These are phyloP conservation scores for Heliconius congener DNA, from an alignment of 1,140 invertebrate genomes.

Conservation along the genomic window DNA sequence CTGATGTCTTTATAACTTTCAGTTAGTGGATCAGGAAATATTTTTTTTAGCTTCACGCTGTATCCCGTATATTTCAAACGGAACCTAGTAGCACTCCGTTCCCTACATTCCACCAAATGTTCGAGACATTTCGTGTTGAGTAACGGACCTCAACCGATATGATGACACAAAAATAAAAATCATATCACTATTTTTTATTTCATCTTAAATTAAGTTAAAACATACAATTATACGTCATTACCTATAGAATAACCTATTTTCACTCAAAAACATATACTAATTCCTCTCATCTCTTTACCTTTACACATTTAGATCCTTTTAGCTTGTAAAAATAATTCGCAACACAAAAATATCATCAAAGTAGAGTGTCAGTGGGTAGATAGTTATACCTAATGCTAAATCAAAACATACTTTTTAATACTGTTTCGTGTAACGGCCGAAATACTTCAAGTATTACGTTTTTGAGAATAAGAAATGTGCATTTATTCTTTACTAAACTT, in stretches of 20 bases:
- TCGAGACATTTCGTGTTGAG: too few species aligned
- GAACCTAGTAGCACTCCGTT: too few species aligned
- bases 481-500: not conserved
- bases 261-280: not conserved
- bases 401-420: slow-evolving; percentile 22
- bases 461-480: slow-evolving; percentile 1
- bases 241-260: too few species aligned
- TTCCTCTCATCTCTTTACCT: not conserved
- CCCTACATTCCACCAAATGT: too few species aligned
- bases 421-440: slow-evolving; percentile 13
- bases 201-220: not conserved
- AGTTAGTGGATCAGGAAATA: too few species aligned
- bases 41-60: too few species aligned
- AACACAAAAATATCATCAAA: slow-evolving; percentile 21
- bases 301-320: slow-evolving; percentile 6
- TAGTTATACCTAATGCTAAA: slow-evolving; percentile 22
- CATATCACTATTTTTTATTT: not conserved
- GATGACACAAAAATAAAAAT: not conserved
- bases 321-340: slow-evolving; percentile 16
- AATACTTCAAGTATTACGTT: slow-evolving; percentile 14
- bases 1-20: not conserved
- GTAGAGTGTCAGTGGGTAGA: slow-evolving; percentile 24
- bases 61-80: too few species aligned
- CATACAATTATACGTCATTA: too few species aligned
- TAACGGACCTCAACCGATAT: too few species aligned